phyloP scores from a whole-genome alignment of 2,888 invertebrate species.

The Imbricaverruca yamaguchii region DNA sequence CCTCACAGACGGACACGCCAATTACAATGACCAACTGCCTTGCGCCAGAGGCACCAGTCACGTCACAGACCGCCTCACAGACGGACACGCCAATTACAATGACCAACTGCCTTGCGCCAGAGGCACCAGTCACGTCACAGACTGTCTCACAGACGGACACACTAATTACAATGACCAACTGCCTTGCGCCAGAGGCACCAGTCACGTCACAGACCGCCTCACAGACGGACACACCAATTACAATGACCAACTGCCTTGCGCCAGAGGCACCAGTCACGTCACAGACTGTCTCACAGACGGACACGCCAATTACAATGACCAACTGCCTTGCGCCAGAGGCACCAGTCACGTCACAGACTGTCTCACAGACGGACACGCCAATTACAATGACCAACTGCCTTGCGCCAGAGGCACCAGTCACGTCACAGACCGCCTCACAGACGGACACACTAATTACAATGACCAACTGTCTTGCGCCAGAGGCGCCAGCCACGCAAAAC shows the following conservation, averaged over 20 bases:
- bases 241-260: too few relatives aligned
- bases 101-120: conserved; percentile 44
- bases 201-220: too few relatives aligned
- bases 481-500: background rate
- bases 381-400: too few relatives aligned
- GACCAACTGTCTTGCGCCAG: too few relatives aligned
- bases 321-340: too few relatives aligned
- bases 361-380: too few relatives aligned
- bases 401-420: conserved; percentile 41
- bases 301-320: too few relatives aligned
- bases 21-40: conserved; percentile 39
- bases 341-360: too few relatives aligned
- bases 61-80: conserved; percentile 34
- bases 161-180: too few relatives aligned
- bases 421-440: conserved; percentile 34
- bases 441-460: too few relatives aligned
- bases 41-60: conserved; percentile 39
- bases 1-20: conserved; percentile 29
- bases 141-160: conserved; percentile 29
- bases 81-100: too few relatives aligned
- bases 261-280: background rate
- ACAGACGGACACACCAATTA: conserved; percentile 34
- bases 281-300: conserved; percentile 34
- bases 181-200: conserved; percentile 45
- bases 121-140: conserved; percentile 30